Conservation (phyloP, 2,888 invertebrate species). For the Anticlea derivata region DNA sequence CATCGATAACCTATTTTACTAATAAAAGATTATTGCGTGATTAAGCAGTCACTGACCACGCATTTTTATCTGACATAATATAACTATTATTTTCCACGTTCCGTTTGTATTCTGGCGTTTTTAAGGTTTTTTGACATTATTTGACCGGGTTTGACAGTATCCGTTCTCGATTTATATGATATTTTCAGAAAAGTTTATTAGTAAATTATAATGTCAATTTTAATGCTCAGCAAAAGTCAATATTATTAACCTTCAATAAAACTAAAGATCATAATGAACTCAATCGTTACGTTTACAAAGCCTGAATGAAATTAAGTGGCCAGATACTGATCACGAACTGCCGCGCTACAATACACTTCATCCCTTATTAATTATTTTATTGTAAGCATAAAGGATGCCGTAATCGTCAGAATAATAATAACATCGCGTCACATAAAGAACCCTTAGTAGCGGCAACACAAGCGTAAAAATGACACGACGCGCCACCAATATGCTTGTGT, state of each 20-base stretch:
- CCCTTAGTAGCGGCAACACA: conserved; percentile 81
- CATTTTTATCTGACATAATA: neutral
- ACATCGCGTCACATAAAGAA: conserved; percentile 80
- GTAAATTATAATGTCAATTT: neutral
- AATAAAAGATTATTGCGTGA: conserved; percentile 5
- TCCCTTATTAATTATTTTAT: conserved; percentile 85
- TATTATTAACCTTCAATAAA: conserved; percentile 44
- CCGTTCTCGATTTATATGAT: too few species aligned
- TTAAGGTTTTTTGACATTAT: too few species aligned
- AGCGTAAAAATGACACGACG: conserved; percentile 82
- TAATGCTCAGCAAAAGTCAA: conserved; percentile 6
- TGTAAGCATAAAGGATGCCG: conserved; percentile 83
- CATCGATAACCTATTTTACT: conserved; percentile 26
- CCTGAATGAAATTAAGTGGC: conserved; percentile 69
- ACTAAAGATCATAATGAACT: conserved; percentile 65
- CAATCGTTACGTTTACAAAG: conserved; percentile 67
- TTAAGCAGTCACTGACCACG: neutral
- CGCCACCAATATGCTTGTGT: conserved; percentile 82
- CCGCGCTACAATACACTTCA: conserved; percentile 77
- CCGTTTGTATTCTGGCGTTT: too few species aligned
- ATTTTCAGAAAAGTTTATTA: too few species aligned
- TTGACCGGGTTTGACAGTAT: too few species aligned
- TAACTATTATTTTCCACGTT: too few species aligned
- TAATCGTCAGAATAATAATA: conserved; percentile 84
- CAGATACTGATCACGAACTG: conserved; percentile 77